These are phyloP conservation scores for Tamandua tetradactyla DNA, from an alignment of 2,797 vertebrate species.

Conservation along the genomic window DNA sequence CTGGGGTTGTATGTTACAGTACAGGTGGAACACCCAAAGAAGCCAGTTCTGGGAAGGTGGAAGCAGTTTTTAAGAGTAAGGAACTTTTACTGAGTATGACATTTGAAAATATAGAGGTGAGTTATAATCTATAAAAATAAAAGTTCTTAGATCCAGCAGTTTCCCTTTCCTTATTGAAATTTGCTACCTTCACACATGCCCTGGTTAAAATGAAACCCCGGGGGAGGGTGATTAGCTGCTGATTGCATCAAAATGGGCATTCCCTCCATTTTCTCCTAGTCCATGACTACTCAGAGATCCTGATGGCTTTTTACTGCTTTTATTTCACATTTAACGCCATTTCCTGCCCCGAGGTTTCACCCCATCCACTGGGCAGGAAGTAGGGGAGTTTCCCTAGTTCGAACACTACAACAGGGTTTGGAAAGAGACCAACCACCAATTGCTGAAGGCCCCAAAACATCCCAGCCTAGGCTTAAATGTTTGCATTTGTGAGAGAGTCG, in stretches of 20 bases:
- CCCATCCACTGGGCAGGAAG: not conserved
- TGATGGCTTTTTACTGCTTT: not conserved
- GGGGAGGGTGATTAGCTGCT: not conserved
- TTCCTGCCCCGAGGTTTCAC: not conserved
- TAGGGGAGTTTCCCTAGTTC: not conserved
- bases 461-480: not conserved
- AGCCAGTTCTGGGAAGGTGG: not conserved
- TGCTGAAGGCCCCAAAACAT: no score
- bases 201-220: not conserved
- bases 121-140: not conserved
- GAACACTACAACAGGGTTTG: not conserved
- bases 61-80: not conserved
- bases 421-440: not conserved
- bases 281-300: not conserved
- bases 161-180: not conserved
- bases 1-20: not conserved
- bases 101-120: not conserved
- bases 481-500: not conserved
- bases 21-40: no score
- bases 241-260: not conserved
- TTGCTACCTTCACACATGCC: not conserved
- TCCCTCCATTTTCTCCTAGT: not conserved
- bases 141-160: not conserved
- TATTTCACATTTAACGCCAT: not conserved
- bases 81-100: not conserved